Percentiles rank a stretch among this genome's conserved stretches.
phyloP scores from a whole-genome alignment of 2,888 invertebrate genomes.

The Hyposoter dolosus region DNA sequence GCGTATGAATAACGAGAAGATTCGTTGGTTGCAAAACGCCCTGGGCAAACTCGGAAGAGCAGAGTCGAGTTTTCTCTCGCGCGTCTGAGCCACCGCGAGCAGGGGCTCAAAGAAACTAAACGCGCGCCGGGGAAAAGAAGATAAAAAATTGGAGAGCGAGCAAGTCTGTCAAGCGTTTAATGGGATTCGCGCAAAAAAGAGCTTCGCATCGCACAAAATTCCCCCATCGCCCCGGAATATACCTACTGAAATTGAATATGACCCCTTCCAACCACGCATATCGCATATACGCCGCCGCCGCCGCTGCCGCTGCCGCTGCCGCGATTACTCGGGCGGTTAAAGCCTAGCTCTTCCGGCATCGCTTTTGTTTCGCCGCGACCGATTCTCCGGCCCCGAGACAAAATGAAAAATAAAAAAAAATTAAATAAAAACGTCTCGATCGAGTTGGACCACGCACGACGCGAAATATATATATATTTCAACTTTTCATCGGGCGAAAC shows the following conservation, averaged over 20 bases:
- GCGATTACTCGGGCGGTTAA: conserved; percentile 36
- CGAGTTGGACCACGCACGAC: neutral
- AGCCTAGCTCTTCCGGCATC: neutral
- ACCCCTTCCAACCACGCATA: conserved; percentile 47
- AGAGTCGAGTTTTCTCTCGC: conserved; percentile 24
- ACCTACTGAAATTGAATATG: conserved; percentile 62
- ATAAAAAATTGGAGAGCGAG: conserved; percentile 23
- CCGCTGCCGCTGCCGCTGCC: no score
- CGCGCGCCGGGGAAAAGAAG: neutral
- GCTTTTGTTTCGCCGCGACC: neutral
- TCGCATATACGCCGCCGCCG: neutral
- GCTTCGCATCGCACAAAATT: conserved; percentile 52
- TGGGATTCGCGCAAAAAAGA: conserved; percentile 68
- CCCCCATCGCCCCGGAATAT: conserved; percentile 40
- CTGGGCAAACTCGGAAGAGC: conserved; percentile 11
- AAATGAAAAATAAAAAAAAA: conserved; percentile 1
- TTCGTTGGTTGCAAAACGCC: conserved; percentile 17
- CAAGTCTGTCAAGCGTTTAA: conserved; percentile 65
- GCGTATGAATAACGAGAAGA: no score
- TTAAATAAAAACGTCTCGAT: neutral
- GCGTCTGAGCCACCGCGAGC: conserved; percentile 16
- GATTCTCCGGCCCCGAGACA: neutral
- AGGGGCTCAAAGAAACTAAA: neutral
- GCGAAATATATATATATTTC: no score
- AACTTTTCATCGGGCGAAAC: no score